Percentiles rank a stretch among this genome's conserved stretches.
These are phyloP conservation scores for Oncopodura yosiiana DNA, from an alignment of 1,140 invertebrate genomes.

Conservation along the genomic window DNA sequence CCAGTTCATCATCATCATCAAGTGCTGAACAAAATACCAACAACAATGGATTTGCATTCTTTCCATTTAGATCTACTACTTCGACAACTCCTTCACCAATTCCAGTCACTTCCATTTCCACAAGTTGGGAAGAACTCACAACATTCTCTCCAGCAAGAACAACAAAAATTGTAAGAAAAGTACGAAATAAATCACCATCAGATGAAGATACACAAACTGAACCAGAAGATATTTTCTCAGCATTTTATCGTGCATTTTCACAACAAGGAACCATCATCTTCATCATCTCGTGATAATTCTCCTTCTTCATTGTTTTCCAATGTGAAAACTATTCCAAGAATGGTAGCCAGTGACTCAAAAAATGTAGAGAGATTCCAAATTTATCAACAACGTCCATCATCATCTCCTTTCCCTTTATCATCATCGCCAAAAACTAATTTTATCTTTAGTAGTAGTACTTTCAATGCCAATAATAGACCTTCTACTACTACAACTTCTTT, in stretches of 20 bases:
- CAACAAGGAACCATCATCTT: background rate
- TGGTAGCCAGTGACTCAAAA: constrained; percentile 5
- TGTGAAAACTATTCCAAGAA: background rate
- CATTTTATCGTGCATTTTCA: constrained; percentile 32
- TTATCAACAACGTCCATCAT: constrained; percentile 3
- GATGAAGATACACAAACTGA: background rate
- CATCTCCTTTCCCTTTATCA: too few species aligned
- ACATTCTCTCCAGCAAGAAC: constrained; percentile 7
- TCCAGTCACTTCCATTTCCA: background rate
- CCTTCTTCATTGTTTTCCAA: background rate
- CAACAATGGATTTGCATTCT: constrained; percentile 4
- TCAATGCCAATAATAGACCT: too few species aligned
- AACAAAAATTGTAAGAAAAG: constrained; percentile 3
- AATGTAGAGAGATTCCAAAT: constrained; percentile 10
- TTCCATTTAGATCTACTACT: background rate
- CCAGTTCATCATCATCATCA: constrained; percentile 9
- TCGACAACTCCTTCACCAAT: background rate
- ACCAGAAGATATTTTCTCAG: constrained; percentile 30
- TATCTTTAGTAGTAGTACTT: too few species aligned
- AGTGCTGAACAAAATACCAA: background rate
- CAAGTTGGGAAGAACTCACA: background rate
- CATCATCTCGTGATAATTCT: background rate
- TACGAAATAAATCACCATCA: background rate
- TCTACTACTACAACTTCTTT: too few species aligned
- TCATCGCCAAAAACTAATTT: too few species aligned